Conservation (phyloP, 2,888 invertebrate species). For the Drosophila histrio region DNA sequence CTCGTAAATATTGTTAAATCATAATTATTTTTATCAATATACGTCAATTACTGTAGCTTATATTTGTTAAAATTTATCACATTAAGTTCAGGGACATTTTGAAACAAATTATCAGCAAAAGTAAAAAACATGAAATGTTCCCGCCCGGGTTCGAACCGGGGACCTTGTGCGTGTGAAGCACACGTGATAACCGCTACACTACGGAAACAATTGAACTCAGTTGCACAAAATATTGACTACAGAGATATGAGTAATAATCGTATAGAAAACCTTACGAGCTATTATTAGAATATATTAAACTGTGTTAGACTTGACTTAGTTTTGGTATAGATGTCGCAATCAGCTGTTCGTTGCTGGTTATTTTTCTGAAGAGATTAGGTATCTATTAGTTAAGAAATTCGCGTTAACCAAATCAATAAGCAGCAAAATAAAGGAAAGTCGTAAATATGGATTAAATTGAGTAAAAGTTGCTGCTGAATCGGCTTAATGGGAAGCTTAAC, state of each 20-base stretch:
- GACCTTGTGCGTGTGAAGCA: constrained; percentile 84
- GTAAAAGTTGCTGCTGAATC: not conserved
- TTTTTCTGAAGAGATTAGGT: too few relatives aligned
- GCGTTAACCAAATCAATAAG: not conserved
- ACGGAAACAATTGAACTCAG: constrained; percentile 80
- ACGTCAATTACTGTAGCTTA: too few relatives aligned
- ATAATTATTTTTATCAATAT: too few relatives aligned
- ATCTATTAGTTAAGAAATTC: too few relatives aligned
- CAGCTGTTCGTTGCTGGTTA: too few relatives aligned
- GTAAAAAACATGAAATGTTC: constrained; percentile 59
- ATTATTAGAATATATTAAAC: not conserved
- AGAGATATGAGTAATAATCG: not conserved
- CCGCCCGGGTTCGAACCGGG: constrained; percentile 84
- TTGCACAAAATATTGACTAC: not conserved
- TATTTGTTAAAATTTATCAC: too few relatives aligned
- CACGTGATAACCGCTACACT: constrained; percentile 84
- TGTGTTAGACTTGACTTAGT: too few relatives aligned
- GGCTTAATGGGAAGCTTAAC: constrained; percentile 27
- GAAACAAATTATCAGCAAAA: not conserved
- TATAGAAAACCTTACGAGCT: not conserved
- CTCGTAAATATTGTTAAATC: not conserved
- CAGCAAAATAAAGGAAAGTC: not conserved
- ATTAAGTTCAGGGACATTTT: too few relatives aligned
- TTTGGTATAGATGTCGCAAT: too few relatives aligned
- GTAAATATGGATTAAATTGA: not conserved